Evolutionary conservation across 2,888 invertebrate species (phyloP), one percentile per base, ranked within the genome.

Genomic region (Lycia hirtaria): DNA sequence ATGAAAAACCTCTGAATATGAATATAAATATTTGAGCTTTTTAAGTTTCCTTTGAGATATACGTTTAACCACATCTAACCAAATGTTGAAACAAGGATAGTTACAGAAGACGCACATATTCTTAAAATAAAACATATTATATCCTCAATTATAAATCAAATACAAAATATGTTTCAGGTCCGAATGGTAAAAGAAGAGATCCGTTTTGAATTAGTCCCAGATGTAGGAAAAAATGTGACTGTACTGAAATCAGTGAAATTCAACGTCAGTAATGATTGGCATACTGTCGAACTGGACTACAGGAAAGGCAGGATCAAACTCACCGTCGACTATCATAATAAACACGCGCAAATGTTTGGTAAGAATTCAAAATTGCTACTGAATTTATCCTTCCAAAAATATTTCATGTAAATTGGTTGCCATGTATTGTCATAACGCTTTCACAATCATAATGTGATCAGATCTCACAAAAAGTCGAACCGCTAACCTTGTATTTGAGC

Each of bases 181-280:
- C 93, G 96, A 53, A 94, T 96, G 76, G 95, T 96, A 7, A 96
- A 96, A 80, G 97, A 97, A 80, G 97, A 97, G 87, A 95, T 97
- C 60, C 93, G 97, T 70, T 97, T 97, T 77, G 96, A 97, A 83
- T 87, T 97, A 47, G 94, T 95, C 28, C 95, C 96, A 30, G 95
- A 96, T 69, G 91, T 94, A 33, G 93, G 94, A 28, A 96, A 96
- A 71, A 97, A 97, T 75, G 93, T 95, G 1, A 97, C 96, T 0
- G 94, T 96, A 58, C 87, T 96, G 33, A 95, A 96, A 40, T 95
- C 95, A n/a, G 96, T 97, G 3, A 97, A 96, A 84, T 96, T 96
- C 78, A 96, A 96, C 67, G 94, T 94, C 6, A 94, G 95, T 76
- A 96, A 95, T 60, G 95, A 95, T 53, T 97, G 97, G 97, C 97